A percentile compares a stretch with the other conserved stretches of the same genome.
These are phyloP conservation scores for Phalangium opilio DNA, from an alignment of 2,888 invertebrate genomes.

Conservation along the genomic window DNA sequence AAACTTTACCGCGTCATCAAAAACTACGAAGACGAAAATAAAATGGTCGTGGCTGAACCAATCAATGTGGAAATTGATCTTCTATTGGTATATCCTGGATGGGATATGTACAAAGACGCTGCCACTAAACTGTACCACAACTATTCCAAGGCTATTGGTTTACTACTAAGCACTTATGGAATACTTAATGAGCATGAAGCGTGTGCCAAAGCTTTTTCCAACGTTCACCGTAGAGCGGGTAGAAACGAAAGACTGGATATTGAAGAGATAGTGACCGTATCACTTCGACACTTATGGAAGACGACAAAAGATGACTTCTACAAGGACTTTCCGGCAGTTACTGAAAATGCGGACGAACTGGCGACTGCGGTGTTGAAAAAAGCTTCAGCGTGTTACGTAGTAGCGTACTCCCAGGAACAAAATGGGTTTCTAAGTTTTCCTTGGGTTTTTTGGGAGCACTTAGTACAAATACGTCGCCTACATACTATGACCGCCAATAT, in stretches of 20 bases:
- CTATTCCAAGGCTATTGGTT: constrained; percentile 1
- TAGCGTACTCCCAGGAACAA: constrained; percentile 1
- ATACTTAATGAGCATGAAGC: constrained; percentile 3
- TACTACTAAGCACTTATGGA: constrained; percentile 3
- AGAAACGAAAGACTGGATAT: too few species aligned
- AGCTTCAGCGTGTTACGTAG: constrained; percentile 9
- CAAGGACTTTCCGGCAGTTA: neutral
- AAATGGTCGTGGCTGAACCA: neutral
- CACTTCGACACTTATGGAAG: neutral
- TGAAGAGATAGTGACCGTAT: neutral
- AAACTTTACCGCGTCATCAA: constrained; percentile 3
- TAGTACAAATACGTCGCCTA: too few species aligned
- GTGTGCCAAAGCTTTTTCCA: neutral
- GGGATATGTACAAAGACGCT: constrained; percentile 3
- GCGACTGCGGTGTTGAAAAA: neutral
- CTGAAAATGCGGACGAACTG: neutral
- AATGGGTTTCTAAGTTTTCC: neutral
- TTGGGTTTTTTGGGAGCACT: neutral
- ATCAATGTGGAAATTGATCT: neutral
- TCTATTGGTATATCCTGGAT: constrained; percentile 6
- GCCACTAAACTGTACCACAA: neutral
- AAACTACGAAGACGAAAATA: constrained; percentile 2
- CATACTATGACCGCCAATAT: too few species aligned
- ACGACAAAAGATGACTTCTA: neutral
- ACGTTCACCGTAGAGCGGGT: too few species aligned